phyloP scores from a whole-genome alignment of 2,888 invertebrate genomes.

The Maniola hyperantus region DNA sequence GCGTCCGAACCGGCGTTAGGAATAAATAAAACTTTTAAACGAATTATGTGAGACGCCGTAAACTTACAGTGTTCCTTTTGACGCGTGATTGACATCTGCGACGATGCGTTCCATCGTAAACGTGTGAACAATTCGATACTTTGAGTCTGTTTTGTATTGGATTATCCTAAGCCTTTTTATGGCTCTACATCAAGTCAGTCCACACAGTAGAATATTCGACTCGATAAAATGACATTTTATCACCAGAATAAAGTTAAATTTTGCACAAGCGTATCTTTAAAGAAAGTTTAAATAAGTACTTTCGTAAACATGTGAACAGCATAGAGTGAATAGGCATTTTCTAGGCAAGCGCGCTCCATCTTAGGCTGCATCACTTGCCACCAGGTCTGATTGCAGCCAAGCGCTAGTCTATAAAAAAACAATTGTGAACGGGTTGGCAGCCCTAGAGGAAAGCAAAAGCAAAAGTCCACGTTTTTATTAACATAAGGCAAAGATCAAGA shows the following conservation, averaged over 20 bases:
- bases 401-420: no score
- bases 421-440: neutral
- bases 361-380: no score
- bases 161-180: constrained; percentile 7
- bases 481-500: neutral
- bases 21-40: constrained; percentile 45
- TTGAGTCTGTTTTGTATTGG: constrained; percentile 20
- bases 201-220: neutral
- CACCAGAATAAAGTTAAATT: neutral
- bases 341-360: no score
- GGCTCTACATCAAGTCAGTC: neutral
- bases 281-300: neutral
- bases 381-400: no score
- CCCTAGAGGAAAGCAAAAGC: neutral
- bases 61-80: constrained; percentile 46
- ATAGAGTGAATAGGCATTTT: no score
- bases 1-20: constrained; percentile 43
- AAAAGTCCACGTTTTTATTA: constrained; percentile 1
- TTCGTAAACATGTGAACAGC: no score
- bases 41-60: constrained; percentile 53
- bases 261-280: neutral
- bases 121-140: constrained; percentile 31
- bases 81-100: constrained; percentile 48
- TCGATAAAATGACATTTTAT: neutral
- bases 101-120: constrained; percentile 40